These are phyloP conservation scores for Eurystomus gularis DNA, from an alignment of 2,113 vertebrate genomes.

Conservation along the genomic window DNA sequence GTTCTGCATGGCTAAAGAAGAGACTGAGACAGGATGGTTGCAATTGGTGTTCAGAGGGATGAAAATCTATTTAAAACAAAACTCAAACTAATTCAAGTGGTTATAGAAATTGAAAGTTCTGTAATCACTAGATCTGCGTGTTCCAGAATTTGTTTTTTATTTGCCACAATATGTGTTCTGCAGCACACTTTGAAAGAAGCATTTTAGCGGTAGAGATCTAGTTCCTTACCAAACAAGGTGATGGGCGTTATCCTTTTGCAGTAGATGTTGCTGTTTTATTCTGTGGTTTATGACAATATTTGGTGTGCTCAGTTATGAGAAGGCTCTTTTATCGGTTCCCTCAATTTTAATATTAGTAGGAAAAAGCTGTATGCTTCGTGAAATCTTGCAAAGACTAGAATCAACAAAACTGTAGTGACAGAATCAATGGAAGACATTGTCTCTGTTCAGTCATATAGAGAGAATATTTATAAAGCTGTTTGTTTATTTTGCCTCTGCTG, in stretches of 20 bases:
- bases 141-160: background rate
- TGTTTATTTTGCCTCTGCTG: background rate
- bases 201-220: background rate
- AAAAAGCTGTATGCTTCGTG: background rate
- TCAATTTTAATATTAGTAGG: background rate
- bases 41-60: background rate
- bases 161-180: background rate
- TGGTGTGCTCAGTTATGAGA: background rate
- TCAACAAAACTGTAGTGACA: background rate
- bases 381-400: background rate
- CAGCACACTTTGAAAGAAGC: background rate
- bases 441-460: background rate
- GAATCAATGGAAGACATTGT: background rate
- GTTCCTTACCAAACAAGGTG: background rate
- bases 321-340: background rate
- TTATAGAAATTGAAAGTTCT: background rate
- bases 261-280: background rate
- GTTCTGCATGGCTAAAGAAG: background rate
- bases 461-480: background rate
- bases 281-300: background rate
- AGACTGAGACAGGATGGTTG: background rate
- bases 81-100: background rate
- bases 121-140: background rate
- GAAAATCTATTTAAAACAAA: background rate
- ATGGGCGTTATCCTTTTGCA: background rate